Evolutionary conservation across 2,113 vertebrate species (phyloP).

Genomic region (Hippocampus zosterae): DNA sequence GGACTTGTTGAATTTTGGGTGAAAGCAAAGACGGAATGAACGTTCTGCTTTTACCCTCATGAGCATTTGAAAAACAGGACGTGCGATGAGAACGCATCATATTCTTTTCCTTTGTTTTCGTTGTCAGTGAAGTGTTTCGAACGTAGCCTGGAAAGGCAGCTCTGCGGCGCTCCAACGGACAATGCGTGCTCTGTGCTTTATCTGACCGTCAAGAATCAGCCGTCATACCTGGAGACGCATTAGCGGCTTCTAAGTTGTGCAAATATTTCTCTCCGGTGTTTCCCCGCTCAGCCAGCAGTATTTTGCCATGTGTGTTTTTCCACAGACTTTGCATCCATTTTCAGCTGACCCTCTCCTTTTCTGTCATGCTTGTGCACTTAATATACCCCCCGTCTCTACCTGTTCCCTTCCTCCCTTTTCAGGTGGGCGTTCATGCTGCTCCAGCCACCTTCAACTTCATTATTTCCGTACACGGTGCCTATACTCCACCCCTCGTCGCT

Average conservation of each 20-base stretch:
- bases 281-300: constrained; percentile 31
- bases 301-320: constrained; percentile 40
- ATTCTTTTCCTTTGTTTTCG: constrained; percentile 54
- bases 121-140: constrained; percentile 60
- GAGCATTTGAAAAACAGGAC: constrained; percentile 52
- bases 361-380: constrained; percentile 40
- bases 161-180: constrained; percentile 46
- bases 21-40: constrained; percentile 45
- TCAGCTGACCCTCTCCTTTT: constrained; percentile 11
- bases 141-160: constrained; percentile 41
- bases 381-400: constrained; percentile 30
- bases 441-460: constrained; percentile 55
- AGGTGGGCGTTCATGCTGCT: constrained; percentile 42
- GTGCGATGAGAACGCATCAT: constrained; percentile 50
- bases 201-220: constrained; percentile 59
- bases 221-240: constrained; percentile 66
- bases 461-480: constrained; percentile 49
- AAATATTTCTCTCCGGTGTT: constrained; percentile 55
- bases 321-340: constrained; percentile 32
- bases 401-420: not conserved
- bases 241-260: constrained; percentile 64
- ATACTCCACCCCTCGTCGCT: constrained; percentile 27
- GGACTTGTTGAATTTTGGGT: constrained; percentile 36
- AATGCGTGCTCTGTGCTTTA: constrained; percentile 45
- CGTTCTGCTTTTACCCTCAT: constrained; percentile 54